Base-by-base conservation (phyloP, 2,797 vertebrate genomes). In the Ptychobarbus kaznakovi region DNA sequence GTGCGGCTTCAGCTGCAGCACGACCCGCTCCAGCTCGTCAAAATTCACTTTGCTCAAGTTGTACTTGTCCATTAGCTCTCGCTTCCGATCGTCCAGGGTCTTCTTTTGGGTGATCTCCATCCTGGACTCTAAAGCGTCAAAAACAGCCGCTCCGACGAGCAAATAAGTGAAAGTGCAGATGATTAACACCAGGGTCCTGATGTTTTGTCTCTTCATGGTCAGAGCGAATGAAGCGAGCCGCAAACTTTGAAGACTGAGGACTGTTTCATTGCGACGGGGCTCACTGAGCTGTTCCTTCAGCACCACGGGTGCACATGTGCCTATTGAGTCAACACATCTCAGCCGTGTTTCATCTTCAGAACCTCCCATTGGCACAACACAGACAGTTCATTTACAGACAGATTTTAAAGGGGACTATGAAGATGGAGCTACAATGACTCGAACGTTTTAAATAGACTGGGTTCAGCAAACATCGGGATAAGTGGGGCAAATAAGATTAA, bases 131-230 rank as follows among this genome's bases (percentile, higher is more conserved):
- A 98, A 92, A 86, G 93, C 97, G 93, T 97, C 97, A 93, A 98
- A 98, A 86, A 98, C 97, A 84, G 97, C 97, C 80, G 97, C 97
- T 70, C 97, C 97, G 87, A 97, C 97, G 89, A 98, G 94, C 94
- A 98, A 95, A 94, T 98, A 98, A 86, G 96, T 96, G 92, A 97
- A 97, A 93, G 97, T 97, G 94, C 97, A 97, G 92, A 96, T 91
- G 94, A 98, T 97, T 90, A 98, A 97, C 40, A 96, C 96, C 91
- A 97, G 93, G 91, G 97, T 97, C 92, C 97, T 90, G 93, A 97
- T 96, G 95, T 97, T 97, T 90, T 98, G 97, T 95, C 97, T 95
- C 97, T 97, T 98, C 97, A 98, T 98, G 95, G 93, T 96, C 92
- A 90, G 88, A 85, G 85, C 88, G 90, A 89, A 80, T 76, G 63